Percentiles rank a stretch among this genome's conserved stretches.
Evolutionary conservation across 2,113 vertebrate genomes (phyloP).

Genomic region (Ariopsis seemanni): DNA sequence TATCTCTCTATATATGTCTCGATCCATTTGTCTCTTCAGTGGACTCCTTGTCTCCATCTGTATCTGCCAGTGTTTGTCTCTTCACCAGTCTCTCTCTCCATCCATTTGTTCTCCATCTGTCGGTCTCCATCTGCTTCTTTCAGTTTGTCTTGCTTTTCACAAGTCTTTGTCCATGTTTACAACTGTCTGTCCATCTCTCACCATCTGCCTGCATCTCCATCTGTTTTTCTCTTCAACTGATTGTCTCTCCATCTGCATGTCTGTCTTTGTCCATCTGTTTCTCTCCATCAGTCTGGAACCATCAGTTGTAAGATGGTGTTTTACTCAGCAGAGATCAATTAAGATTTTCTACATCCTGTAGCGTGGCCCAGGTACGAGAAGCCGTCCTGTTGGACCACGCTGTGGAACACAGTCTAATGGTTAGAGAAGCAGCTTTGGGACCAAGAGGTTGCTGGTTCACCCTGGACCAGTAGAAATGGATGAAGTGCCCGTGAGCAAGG

Average conservation of each 20-base stretch:
- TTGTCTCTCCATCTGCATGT: not conserved
- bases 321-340: not conserved
- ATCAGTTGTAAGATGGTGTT: not conserved
- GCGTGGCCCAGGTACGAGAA: not conserved
- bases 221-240: not conserved
- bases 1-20: not conserved
- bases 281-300: not conserved
- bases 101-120: not conserved
- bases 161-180: too few species aligned
- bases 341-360: not conserved
- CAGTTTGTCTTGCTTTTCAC: rapidly evolving
- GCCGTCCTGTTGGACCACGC: too few species aligned
- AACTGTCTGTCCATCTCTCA: not conserved
- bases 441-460: too few species aligned
- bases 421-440: too few species aligned
- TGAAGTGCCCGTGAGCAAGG: too few species aligned
- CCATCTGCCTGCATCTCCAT: not conserved
- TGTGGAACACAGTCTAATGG: too few species aligned
- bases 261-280: not conserved
- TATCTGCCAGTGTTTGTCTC: not conserved
- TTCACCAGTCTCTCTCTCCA: not conserved
- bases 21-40: not conserved
- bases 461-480: too few species aligned
- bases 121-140: not conserved
- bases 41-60: not conserved